Percentiles rank a stretch among this genome's conserved stretches.
Evolutionary conservation across 2,113 vertebrate species (phyloP).

Genomic region (Dromiciops gliroides): DNA sequence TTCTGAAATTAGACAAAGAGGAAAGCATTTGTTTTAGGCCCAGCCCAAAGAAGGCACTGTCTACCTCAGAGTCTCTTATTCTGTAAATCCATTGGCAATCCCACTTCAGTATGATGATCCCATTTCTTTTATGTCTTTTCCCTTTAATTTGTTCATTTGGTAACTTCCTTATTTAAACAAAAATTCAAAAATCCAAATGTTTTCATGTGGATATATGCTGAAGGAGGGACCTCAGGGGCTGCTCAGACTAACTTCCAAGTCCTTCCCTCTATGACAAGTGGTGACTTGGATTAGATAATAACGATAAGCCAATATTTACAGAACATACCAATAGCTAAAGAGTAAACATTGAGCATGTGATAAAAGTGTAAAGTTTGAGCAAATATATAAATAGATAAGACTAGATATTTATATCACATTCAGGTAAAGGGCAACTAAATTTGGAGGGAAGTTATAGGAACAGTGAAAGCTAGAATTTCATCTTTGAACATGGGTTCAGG

Average conservation of each 20-base stretch:
- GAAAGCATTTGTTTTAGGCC: not conserved
- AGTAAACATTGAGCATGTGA: not conserved
- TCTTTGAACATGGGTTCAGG: not conserved
- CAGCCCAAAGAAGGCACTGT: not conserved
- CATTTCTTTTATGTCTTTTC: not conserved
- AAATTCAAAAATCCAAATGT: not conserved
- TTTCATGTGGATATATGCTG: not conserved
- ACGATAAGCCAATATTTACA: not conserved
- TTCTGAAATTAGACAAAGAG: not conserved
- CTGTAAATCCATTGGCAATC: not conserved
- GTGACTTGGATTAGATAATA: not conserved
- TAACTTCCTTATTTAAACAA: not conserved
- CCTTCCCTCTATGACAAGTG: not conserved
- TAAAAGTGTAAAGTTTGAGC: not conserved
- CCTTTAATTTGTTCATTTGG: not conserved
- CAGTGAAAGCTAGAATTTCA: not conserved
- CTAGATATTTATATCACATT: not conserved
- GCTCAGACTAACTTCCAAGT: not conserved
- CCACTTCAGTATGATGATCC: not conserved
- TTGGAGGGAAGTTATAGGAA: not conserved
- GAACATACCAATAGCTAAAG: not conserved
- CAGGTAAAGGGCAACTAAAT: not conserved
- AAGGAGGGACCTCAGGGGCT: not conserved
- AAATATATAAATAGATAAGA: not conserved
- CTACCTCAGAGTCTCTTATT: not conserved